Conservation (phyloP, 2,797 vertebrate genomes). For the Capromys pilorides region DNA sequence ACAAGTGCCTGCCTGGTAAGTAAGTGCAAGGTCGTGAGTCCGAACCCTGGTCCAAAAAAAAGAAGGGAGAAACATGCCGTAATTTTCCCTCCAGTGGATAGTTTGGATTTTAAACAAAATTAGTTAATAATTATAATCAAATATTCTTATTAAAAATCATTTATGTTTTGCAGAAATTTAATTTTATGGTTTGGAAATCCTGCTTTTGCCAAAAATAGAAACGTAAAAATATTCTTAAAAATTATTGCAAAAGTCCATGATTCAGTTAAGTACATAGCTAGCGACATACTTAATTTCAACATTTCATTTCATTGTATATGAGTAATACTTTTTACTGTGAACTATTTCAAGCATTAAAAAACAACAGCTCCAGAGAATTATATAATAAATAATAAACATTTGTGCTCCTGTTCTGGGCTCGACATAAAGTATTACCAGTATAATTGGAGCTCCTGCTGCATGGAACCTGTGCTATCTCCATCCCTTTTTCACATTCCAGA, state of each 20-base stretch:
- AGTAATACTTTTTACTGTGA: background rate
- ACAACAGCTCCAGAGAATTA: background rate
- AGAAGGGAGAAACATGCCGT: background rate
- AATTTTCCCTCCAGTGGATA: background rate
- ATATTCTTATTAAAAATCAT: conserved; percentile 37
- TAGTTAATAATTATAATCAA: conserved; percentile 38
- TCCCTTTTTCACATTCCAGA: background rate
- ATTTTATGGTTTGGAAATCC: conserved; percentile 51
- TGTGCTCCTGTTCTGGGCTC: background rate
- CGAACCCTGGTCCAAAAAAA: too few species aligned
- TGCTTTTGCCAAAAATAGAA: conserved; percentile 51
- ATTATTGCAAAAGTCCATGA: conserved; percentile 4
- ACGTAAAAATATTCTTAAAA: conserved; percentile 42
- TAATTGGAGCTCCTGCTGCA: background rate
- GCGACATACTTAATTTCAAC: conserved; percentile 6
- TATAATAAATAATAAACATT: background rate
- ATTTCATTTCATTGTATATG: conserved; percentile 10
- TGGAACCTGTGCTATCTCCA: background rate
- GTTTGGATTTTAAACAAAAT: conserved; percentile 34
- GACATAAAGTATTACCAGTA: background rate
- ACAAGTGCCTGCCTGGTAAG: too few species aligned
- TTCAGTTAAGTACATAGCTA: conserved; percentile 38
- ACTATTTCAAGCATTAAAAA: background rate
- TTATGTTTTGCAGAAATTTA: conserved; percentile 54
- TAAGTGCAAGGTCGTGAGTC: too few species aligned